Evolutionary conservation across 2,797 vertebrate species (phyloP).

Genomic region (Dicrostonyx torquatus): DNA sequence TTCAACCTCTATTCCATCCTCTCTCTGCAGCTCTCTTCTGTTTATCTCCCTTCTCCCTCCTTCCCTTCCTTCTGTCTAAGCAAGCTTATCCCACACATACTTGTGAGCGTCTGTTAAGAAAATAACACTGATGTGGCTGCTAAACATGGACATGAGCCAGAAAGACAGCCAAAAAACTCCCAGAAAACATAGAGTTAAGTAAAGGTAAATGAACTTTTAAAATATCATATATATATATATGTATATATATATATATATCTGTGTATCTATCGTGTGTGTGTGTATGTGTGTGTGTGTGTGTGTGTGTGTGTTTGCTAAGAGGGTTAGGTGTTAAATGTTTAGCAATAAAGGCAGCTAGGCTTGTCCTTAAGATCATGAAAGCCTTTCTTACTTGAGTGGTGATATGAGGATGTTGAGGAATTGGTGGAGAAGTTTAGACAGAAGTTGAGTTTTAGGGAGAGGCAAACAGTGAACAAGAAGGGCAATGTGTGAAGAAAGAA

Average conservation of each 20-base stretch:
- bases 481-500: not conserved
- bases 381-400: not conserved
- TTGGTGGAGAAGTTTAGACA: not conserved
- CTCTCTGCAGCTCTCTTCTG: too few species aligned
- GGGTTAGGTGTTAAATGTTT: not conserved
- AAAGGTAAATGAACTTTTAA: not conserved
- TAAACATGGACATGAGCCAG: not conserved
- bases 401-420: not conserved
- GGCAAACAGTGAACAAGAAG: not conserved
- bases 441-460: not conserved
- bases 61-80: not conserved
- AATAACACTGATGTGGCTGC: not conserved
- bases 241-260: not conserved
- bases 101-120: not conserved
- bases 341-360: not conserved
- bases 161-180: not conserved
- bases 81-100: not conserved
- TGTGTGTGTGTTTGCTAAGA: not conserved
- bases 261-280: not conserved
- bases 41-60: accelerated
- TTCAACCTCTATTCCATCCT: not conserved
- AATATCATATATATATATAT: not conserved
- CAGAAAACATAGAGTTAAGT: not conserved
- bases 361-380: not conserved
- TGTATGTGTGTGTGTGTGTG: not conserved